phyloP scores from a whole-genome alignment of 2,113 vertebrate genomes.

The Melanerpes formicivorus region DNA sequence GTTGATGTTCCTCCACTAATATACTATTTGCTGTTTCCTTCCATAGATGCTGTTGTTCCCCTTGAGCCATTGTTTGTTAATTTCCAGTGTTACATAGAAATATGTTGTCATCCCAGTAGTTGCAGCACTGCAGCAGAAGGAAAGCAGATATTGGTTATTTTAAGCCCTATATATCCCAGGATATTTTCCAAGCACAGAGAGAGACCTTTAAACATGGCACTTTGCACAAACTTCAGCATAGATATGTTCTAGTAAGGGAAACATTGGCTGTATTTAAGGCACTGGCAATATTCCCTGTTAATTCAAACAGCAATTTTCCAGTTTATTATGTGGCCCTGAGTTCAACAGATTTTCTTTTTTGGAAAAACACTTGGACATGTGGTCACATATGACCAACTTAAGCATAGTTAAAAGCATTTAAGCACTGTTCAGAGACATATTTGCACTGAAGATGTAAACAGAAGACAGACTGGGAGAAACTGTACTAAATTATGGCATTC shows the following conservation, averaged over 20 bases:
- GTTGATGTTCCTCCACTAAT: background rate
- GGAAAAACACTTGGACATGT: background rate
- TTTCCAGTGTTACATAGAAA: background rate
- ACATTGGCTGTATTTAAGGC: background rate
- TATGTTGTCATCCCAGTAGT: background rate
- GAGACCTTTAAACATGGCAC: background rate
- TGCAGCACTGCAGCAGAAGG: background rate
- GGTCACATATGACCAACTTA: background rate
- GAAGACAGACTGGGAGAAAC: background rate
- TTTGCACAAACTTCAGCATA: background rate
- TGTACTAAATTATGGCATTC: background rate
- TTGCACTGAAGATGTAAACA: background rate
- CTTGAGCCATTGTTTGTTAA: background rate
- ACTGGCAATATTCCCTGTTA: background rate
- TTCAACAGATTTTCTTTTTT: background rate
- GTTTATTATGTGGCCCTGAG: background rate
- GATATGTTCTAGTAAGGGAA: background rate
- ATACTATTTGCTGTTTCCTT: background rate
- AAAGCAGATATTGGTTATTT: background rate
- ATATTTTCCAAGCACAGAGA: background rate
- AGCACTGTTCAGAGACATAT: background rate
- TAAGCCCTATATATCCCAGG: background rate
- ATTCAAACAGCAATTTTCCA: background rate
- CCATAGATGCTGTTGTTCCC: background rate
- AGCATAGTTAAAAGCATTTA: background rate